Evolutionary conservation across 2,113 vertebrate species (phyloP), one percentile per base, ranked within the genome.

Genomic region (Aegypius monachus): DNA sequence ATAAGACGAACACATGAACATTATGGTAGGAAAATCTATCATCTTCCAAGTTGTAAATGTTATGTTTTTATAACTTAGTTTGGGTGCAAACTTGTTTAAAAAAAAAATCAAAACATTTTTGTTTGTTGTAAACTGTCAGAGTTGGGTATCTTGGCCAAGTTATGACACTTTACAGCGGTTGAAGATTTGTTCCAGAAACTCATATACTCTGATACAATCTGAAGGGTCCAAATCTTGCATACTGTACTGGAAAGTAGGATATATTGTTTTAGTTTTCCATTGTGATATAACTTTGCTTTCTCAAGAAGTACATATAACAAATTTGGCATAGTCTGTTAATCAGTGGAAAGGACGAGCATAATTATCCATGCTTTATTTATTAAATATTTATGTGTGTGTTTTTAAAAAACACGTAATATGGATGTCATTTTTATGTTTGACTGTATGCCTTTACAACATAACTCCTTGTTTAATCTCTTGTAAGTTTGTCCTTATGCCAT

Each of bases 11-110:
- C 55, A 94, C 61, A 20, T 61, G 61, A 94, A 70, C 87, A 68
- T 84, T 67, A 74, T 77, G 89, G 73, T 96, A 94, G 92, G 86
- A 94, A 61, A 95, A 91, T 86, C 90, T 77, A 5, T 95, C 96
- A 95, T 97, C 96, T 97, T 97, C 95, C 95, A 93, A 85, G 63
- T 27, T 85, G 70, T 93, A 84, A 85, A 87, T 70, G 68, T 86
- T 86, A 48, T 4, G 68, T 58, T 95, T 96, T 94, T 97, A 73
- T 84, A 75, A 73, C 40, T 89, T 71, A 55, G 38, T 79, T 97
- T 95, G 73, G 43, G 68, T 95, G 89, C 75, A 94, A 17, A 86
- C 31, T 90, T 81, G 56, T 86, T 90, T 6, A 47, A 52, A 58
- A 66, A 50, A 86, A n/a, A n/a, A 34, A 67, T 31, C n/a, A 53